Percentiles rank a stretch among this genome's conserved stretches.
These are phyloP conservation scores for Onthophagus sagittarius DNA, from an alignment of 2,888 invertebrate species.

Conservation along the genomic window DNA sequence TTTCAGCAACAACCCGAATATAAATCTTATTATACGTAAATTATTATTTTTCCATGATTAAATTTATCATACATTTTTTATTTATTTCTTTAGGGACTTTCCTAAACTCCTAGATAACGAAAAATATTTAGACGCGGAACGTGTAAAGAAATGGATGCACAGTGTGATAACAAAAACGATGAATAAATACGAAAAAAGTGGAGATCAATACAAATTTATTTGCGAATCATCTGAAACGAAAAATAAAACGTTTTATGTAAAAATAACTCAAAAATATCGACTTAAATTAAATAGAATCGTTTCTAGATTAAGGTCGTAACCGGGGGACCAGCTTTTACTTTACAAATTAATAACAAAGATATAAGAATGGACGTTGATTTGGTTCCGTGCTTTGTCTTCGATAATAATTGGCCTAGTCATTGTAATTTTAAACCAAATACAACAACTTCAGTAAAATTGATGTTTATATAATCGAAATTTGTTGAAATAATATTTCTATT, in stretches of 20 bases:
- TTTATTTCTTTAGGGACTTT: conserved; percentile 26
- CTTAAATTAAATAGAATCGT: neutral
- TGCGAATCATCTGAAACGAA: neutral
- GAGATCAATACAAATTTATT: conserved; percentile 5
- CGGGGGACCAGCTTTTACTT: conserved; percentile 56
- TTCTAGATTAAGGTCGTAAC: conserved; percentile 18
- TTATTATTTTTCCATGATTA: neutral
- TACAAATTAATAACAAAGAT: conserved; percentile 42
- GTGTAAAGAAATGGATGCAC: conserved; percentile 51
- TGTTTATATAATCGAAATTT: too few relatives aligned
- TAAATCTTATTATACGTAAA: conserved; percentile 15
- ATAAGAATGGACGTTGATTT: conserved; percentile 51
- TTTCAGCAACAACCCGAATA: conserved; percentile 31
- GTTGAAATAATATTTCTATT: conserved; percentile 20
- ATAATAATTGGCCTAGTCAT: conserved; percentile 36
- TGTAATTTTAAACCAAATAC: conserved; percentile 35
- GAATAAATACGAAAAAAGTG: conserved; percentile 39
- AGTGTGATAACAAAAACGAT: conserved; percentile 49
- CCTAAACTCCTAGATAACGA: conserved; percentile 41
- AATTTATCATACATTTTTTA: neutral
- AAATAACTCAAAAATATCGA: neutral
- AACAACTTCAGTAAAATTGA: neutral
- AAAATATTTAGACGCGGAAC: conserved; percentile 38
- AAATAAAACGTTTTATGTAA: conserved; percentile 18
- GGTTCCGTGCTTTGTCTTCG: conserved; percentile 41